Percentiles rank a stretch among this genome's conserved stretches.
Evolutionary conservation across 2,797 vertebrate genomes (phyloP).

Genomic region (Erithacus rubecula): DNA sequence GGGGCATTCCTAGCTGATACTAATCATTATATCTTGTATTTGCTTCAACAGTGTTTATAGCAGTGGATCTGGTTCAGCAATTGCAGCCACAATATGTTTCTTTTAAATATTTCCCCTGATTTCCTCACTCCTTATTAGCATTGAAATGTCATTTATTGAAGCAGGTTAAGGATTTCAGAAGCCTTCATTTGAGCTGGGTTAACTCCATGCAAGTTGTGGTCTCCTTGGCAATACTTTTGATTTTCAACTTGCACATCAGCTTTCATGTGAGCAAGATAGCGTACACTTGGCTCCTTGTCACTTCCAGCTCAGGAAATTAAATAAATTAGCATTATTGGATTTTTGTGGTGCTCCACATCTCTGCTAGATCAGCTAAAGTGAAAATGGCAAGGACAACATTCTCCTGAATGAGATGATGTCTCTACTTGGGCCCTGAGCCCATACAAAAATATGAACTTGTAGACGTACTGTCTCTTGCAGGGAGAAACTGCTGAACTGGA

Average conservation of each 20-base stretch:
- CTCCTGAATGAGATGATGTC: neutral
- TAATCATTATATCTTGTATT: conserved; percentile 9
- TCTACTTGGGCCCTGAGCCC: neutral
- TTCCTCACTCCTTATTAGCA: conserved; percentile 2
- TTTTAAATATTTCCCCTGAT: neutral
- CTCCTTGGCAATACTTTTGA: conserved; percentile 33
- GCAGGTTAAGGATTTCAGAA: conserved; percentile 12
- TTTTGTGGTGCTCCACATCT: conserved; percentile 15
- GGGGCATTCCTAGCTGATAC: conserved; percentile 2
- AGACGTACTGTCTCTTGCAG: rapidly evolving
- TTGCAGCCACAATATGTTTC: neutral
- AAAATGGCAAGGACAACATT: conserved; percentile 2
- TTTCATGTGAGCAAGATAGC: conserved; percentile 1
- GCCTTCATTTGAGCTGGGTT: neutral
- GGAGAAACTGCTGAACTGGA: neutral
- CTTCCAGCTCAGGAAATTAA: conserved; percentile 59
- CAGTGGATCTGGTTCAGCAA: neutral
- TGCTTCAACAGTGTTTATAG: neutral
- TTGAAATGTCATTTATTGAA: conserved; percentile 1
- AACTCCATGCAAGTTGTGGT: neutral
- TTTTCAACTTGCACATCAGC: conserved; percentile 16
- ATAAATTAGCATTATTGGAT: conserved; percentile 55
- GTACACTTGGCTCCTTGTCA: neutral
- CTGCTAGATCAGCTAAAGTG: neutral
- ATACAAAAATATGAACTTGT: neutral